These are phyloP conservation scores for Conus ventricosus DNA, from an alignment of 1,140 invertebrate species.

Conservation along the genomic window DNA sequence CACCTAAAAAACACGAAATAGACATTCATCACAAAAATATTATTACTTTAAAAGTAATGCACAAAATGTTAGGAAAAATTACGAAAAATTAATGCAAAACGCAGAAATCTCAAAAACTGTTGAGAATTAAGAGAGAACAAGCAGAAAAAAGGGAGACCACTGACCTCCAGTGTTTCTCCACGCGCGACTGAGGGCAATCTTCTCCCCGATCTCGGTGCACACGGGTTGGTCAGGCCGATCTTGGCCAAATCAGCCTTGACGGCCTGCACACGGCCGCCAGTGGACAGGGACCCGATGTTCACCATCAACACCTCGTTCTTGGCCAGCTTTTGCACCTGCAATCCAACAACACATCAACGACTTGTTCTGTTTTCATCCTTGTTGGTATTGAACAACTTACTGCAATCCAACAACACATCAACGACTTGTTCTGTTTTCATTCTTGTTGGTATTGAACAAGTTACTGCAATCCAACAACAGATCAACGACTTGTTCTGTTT, in stretches of 20 bases:
- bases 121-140: not conserved
- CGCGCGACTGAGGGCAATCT: slow-evolving; percentile 98
- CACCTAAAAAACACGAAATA: no score
- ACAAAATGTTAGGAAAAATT: no score
- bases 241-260: slow-evolving; percentile 99
- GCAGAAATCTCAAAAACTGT: no score
- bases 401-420: no score
- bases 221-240: slow-evolving; percentile 96
- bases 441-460: slow-evolving; percentile 83
- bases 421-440: slow-evolving; percentile 92
- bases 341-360: slow-evolving; percentile 86
- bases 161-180: slow-evolving; percentile 99
- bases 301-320: slow-evolving; percentile 94
- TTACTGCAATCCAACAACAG: no score
- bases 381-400: no score
- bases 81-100: no score
- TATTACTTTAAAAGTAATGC: no score
- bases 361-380: no score
- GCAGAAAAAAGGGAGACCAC: not conserved
- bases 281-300: slow-evolving; percentile 99
- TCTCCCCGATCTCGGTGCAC: slow-evolving; percentile 98
- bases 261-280: slow-evolving; percentile 95
- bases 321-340: slow-evolving; percentile 88
- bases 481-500: no score
- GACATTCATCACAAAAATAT: no score